Percentiles rank a stretch among this genome's conserved stretches.
These are phyloP conservation scores for Melipona bicolor DNA, from an alignment of 2,888 invertebrate genomes.

Conservation along the genomic window DNA sequence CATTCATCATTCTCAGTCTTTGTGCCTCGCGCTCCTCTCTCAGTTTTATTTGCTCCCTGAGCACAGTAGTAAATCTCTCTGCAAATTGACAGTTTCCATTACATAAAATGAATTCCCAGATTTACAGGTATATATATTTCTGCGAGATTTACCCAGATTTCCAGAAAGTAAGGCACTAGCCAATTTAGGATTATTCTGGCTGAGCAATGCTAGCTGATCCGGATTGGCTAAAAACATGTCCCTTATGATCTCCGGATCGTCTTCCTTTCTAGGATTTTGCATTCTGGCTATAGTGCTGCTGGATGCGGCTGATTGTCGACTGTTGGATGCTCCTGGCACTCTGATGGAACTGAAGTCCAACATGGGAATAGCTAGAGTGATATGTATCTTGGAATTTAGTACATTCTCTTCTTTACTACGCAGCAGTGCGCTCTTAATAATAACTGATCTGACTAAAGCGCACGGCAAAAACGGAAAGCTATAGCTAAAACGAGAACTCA, in stretches of 20 bases:
- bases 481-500: slow-evolving; percentile 6
- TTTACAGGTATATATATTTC: not conserved
- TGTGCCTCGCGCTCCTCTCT: slow-evolving; percentile 93
- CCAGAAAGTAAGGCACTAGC: slow-evolving; percentile 96
- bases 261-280: slow-evolving; percentile 86
- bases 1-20: slow-evolving; percentile 94
- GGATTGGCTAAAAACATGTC: slow-evolving; percentile 96
- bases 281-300: slow-evolving; percentile 68
- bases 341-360: slow-evolving; percentile 95
- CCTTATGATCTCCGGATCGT: slow-evolving; percentile 93
- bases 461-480: not conserved
- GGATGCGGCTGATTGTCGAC: slow-evolving; percentile 40
- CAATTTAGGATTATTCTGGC: slow-evolving; percentile 96
- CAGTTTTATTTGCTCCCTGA: slow-evolving; percentile 93
- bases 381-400: slow-evolving; percentile 66
- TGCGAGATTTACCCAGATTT: slow-evolving; percentile 87
- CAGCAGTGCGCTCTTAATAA: slow-evolving; percentile 12
- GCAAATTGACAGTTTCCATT: not conserved
- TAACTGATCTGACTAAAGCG: slow-evolving; percentile 18
- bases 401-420: slow-evolving; percentile 51
- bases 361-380: slow-evolving; percentile 85
- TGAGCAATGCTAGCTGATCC: slow-evolving; percentile 94
- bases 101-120: too few species aligned
- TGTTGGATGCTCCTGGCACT: slow-evolving; percentile 87
- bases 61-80: slow-evolving; percentile 92